Percentiles rank a stretch among this genome's conserved stretches.
Evolutionary conservation across 2,888 invertebrate genomes (phyloP).

Genomic region (Drosophila flavopinicola): DNA sequence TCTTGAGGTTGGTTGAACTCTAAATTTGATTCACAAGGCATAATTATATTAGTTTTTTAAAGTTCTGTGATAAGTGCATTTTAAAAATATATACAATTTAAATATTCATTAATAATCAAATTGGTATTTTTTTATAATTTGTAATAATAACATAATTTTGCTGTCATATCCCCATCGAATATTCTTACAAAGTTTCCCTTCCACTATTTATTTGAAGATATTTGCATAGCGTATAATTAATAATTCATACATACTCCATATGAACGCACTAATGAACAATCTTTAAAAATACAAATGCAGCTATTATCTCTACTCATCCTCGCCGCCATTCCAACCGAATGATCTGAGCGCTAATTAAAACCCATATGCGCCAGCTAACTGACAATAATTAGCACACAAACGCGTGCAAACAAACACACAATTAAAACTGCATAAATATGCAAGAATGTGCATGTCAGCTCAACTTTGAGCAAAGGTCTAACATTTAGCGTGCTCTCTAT

Average conservation of each 20-base stretch:
- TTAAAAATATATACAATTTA: no score
- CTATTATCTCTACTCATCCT: slow-evolving; percentile 20
- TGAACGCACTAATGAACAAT: background rate
- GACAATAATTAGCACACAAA: slow-evolving; percentile 75
- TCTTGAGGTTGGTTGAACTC: background rate
- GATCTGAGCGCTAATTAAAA: slow-evolving; percentile 53
- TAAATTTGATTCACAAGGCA: background rate
- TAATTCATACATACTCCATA: slow-evolving; percentile 15
- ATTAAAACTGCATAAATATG: slow-evolving; percentile 79
- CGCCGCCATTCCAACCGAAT: background rate
- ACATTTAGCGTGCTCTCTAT: background rate
- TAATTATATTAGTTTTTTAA: background rate
- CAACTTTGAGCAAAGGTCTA: slow-evolving; percentile 44
- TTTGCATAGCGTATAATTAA: slow-evolving; percentile 45
- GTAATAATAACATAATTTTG: no score
- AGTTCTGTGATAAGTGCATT: no score
- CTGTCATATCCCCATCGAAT: no score
- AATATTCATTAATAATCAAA: no score
- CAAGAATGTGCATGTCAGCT: slow-evolving; percentile 67
- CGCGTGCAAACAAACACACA: slow-evolving; percentile 68
- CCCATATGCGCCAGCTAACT: slow-evolving; percentile 65
- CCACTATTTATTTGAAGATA: background rate
- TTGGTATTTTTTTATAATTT: no score
- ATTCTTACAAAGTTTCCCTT: no score
- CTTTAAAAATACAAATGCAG: slow-evolving; percentile 30